Percentiles rank a stretch among this genome's conserved stretches.
phyloP scores from a whole-genome alignment of 2,113 vertebrate genomes.

The Chaenocephalus aceratus region DNA sequence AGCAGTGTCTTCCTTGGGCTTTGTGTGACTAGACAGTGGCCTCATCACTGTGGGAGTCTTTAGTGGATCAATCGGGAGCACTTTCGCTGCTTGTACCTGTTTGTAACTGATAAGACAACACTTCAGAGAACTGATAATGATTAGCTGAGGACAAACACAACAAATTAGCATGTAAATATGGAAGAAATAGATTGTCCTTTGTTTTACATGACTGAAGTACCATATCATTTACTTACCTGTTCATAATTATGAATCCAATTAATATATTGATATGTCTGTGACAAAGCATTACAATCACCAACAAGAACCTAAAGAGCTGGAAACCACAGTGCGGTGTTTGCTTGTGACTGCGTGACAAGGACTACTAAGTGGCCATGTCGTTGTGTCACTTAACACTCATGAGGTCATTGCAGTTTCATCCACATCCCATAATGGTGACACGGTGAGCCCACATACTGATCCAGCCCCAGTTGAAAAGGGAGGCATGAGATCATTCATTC shows the following conservation, averaged over 20 bases:
- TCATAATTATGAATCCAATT: constrained; percentile 16
- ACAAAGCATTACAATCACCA: neutral
- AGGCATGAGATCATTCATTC: constrained; percentile 73
- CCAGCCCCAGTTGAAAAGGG: constrained; percentile 55
- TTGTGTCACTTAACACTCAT: constrained; percentile 79
- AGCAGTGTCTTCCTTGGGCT: constrained; percentile 69
- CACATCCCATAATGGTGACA: constrained; percentile 66
- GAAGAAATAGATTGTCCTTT: constrained; percentile 17
- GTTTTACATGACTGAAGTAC: neutral
- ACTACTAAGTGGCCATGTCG: constrained; percentile 49
- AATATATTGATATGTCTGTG: neutral
- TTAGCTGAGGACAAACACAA: constrained; percentile 69
- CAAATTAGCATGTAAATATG: constrained; percentile 43
- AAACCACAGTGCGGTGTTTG: constrained; percentile 10
- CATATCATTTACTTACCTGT: neutral
- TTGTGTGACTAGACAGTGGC: constrained; percentile 72
- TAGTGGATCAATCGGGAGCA: constrained; percentile 79
- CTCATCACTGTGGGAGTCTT: constrained; percentile 71
- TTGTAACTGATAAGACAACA: constrained; percentile 80
- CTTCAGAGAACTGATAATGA: constrained; percentile 76
- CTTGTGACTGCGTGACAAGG: constrained; percentile 46
- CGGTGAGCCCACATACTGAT: constrained; percentile 59
- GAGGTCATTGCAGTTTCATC: constrained; percentile 72
- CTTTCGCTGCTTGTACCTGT: constrained; percentile 79
- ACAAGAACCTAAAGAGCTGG: neutral